Evolutionary conservation across 2,888 invertebrate species (phyloP).

Genomic region (Linnaemya vulpina): DNA sequence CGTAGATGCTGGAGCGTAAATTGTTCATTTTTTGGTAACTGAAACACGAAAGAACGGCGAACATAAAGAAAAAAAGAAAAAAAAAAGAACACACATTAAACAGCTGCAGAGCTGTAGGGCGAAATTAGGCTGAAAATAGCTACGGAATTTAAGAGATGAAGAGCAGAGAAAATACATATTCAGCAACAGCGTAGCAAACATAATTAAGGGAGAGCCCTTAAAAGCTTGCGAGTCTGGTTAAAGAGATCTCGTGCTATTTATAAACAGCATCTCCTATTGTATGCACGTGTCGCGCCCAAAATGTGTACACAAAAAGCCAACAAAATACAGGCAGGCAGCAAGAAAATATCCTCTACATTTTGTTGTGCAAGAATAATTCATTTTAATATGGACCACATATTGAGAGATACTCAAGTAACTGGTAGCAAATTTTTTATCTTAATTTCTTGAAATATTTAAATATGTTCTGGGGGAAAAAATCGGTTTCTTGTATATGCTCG

Average conservation of each 20-base stretch:
- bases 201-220: constrained; percentile 43
- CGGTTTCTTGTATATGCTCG: no score
- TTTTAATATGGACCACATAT: constrained; percentile 18
- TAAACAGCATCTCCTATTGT: constrained; percentile 71
- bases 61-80: no score
- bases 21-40: constrained; percentile 49
- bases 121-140: constrained; percentile 60
- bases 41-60: constrained; percentile 36
- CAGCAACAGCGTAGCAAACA: constrained; percentile 40
- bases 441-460: no score
- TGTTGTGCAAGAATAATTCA: constrained; percentile 10
- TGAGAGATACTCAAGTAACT: neutral
- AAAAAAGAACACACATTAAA: neutral
- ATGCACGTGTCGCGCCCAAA: constrained; percentile 75
- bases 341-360: neutral
- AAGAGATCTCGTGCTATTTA: constrained; percentile 67
- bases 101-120: constrained; percentile 53
- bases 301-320: constrained; percentile 71
- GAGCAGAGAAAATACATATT: constrained; percentile 52
- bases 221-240: constrained; percentile 1
- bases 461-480: no score
- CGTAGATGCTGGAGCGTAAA: constrained; percentile 69
- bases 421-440: neutral
- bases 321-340: constrained; percentile 10
- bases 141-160: constrained; percentile 38